These are phyloP conservation scores for Tipula vernalis DNA, from an alignment of 2,888 invertebrate species.

Conservation along the genomic window DNA sequence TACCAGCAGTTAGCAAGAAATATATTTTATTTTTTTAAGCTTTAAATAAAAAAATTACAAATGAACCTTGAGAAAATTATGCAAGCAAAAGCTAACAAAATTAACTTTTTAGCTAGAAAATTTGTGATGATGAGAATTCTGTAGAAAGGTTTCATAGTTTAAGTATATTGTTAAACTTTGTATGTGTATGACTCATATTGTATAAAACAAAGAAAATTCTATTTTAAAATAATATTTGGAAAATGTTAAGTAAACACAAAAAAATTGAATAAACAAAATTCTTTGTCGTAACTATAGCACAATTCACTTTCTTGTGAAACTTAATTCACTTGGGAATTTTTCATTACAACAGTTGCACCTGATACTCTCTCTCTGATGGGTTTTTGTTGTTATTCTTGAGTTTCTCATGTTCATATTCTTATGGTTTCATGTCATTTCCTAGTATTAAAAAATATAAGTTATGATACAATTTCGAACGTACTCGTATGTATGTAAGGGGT, in stretches of 20 bases:
- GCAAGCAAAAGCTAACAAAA: too few species aligned
- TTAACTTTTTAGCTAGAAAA: too few species aligned
- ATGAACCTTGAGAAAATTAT: too few species aligned
- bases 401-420: neutral
- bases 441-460: neutral
- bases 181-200: too few species aligned
- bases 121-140: too few species aligned
- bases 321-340: neutral
- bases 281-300: neutral
- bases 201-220: too few species aligned
- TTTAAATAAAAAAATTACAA: too few species aligned
- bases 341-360: neutral
- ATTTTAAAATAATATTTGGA: neutral
- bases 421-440: neutral
- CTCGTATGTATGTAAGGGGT: neutral
- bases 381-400: neutral
- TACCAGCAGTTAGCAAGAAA: too few species aligned
- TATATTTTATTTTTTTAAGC: too few species aligned
- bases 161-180: too few species aligned
- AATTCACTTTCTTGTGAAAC: neutral
- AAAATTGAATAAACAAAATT: neutral
- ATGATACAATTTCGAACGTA: neutral
- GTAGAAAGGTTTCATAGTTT: too few species aligned
- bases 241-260: neutral
- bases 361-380: neutral